Base-by-base conservation (phyloP, 2,888 invertebrate genomes). In the Deroplatys truncata region DNA sequence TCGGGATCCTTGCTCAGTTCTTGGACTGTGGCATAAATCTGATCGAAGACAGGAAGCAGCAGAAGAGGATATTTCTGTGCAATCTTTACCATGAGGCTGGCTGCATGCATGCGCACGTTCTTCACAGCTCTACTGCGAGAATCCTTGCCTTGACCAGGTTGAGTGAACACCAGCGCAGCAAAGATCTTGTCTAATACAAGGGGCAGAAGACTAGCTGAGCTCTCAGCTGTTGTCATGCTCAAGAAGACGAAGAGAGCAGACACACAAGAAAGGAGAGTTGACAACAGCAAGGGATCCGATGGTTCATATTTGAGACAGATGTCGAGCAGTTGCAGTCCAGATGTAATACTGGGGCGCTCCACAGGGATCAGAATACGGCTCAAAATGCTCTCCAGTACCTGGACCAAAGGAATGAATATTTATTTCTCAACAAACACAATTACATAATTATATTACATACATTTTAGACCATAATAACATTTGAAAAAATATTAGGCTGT, bases 211-310 rank as follows among this genome's bases (percentile, higher is more conserved):
- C 95, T 94, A 20, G 90, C 88, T 49, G 90, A 88, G 82, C 82
- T 84, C 16, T 89, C 90, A 20, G 93, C 97, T 83, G 97, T 97
- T 0, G 97, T 97, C 95, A 98, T 97, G 92, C 97, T 97, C 31
- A 98, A 95, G 94, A 98, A 98, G 49, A 98, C 97, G 93, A 98
- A 98, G 3, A 98, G 95, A 0, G 98, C 97, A 2, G 98, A 98
- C 91, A 98, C 97, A 93, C 98, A 98, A 0, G 98, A 98, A n/a
- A 99, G 94, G 89, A 98, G 93, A 88, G 97, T 96, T 0, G 98
- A 98, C 35, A 97, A 94, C 88, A 98, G 95, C 91, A 97, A 94
- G 1, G 98, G 97, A 93, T 98, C 97, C 89, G 94, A 95, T 0
- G 97, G 97, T 90, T 96, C 95, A 92, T 96, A 95, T 56, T 95